These are phyloP conservation scores for Mesorhabditis belari DNA, from an alignment of 2,888 invertebrate genomes.

Conservation along the genomic window DNA sequence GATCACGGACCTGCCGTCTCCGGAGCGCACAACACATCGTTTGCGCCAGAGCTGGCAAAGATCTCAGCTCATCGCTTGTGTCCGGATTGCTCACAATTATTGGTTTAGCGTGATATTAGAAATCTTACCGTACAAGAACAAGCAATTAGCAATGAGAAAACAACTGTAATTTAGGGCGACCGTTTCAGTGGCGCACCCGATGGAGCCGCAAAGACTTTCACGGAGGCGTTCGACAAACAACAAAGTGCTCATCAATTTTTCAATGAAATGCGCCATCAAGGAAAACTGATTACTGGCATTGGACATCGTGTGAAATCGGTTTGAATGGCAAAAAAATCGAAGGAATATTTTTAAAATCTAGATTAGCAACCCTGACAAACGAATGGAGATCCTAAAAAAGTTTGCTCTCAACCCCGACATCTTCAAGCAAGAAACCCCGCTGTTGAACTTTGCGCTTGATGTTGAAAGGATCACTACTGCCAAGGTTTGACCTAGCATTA, in stretches of 20 bases:
- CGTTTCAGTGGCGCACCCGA: conserved; percentile 96
- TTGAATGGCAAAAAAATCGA: conserved; percentile 50
- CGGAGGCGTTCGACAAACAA: conserved; percentile 79
- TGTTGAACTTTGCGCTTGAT: conserved; percentile 86
- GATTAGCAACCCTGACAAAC: conserved; percentile 95
- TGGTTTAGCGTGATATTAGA: neutral
- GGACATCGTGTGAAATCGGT: conserved; percentile 76
- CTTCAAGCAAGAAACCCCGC: conserved; percentile 72
- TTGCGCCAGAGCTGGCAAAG: conserved; percentile 90
- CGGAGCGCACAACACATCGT: conserved; percentile 67
- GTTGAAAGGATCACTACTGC: conserved; percentile 97
- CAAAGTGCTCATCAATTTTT: conserved; percentile 85
- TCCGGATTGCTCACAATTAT: conserved; percentile 93
- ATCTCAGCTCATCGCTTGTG: conserved; percentile 88
- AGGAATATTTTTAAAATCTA: conserved; percentile 47
- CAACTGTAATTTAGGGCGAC: conserved; percentile 58
- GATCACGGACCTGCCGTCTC: conserved; percentile 97
- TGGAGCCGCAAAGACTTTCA: conserved; percentile 89
- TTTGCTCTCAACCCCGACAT: conserved; percentile 81
- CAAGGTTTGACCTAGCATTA: too few relatives aligned
- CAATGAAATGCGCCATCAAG: conserved; percentile 89
- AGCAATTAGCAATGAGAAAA: neutral
- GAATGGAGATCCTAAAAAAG: conserved; percentile 86
- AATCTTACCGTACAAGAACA: neutral
- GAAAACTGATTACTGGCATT: conserved; percentile 96